Evolutionary conservation across 1,140 invertebrate species (phyloP), one percentile per base, ranked within the genome.

Genomic region (Drosophila serrata): DNA sequence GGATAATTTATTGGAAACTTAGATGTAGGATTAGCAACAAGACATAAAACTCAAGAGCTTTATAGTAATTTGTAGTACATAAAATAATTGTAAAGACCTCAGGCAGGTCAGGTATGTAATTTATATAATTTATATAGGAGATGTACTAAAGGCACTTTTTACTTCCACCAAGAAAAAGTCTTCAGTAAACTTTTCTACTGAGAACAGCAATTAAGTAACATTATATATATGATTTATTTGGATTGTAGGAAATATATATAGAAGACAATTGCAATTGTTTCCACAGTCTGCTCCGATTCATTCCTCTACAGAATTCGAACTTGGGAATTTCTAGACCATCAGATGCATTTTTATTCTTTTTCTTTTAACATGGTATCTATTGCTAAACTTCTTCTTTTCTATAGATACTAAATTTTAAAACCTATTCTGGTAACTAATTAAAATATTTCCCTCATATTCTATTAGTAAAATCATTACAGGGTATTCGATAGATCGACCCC

Each of bases 401-500:
- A n/a, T n/a, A n/a, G n/a, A n/a, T n/a, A n/a, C n/a, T n/a, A n/a
- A n/a, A n/a, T n/a, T n/a, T n/a, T n/a, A n/a, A n/a, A n/a, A n/a
- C n/a, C n/a, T n/a, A n/a, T n/a, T n/a, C n/a, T n/a, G n/a, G n/a
- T 46, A 1, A 13, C 5, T 3, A 0, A 4, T 6, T 45, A 7
- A 7, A n/a, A 17, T 17, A 1, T n/a, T 5, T n/a, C 51, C 17
- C 55, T 22, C 24, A 29, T 7, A 3, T 29, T 35, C 8, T 19
- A 6, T 29, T 6, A 27, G 7, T 27, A 27, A 9, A 27, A 39
- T 15, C 2, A 1, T 35, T 40, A 27, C 37, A 76, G 73, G 46
- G 74, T 76, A 76, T 60, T 24, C 31, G 0, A 15, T 24, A 11
- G 24, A 22, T 33, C 74, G 60, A 58, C 74, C 37, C 56, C 48